These are phyloP conservation scores for Scaptomyza parva DNA, from an alignment of 2,888 invertebrate species.

Conservation along the genomic window DNA sequence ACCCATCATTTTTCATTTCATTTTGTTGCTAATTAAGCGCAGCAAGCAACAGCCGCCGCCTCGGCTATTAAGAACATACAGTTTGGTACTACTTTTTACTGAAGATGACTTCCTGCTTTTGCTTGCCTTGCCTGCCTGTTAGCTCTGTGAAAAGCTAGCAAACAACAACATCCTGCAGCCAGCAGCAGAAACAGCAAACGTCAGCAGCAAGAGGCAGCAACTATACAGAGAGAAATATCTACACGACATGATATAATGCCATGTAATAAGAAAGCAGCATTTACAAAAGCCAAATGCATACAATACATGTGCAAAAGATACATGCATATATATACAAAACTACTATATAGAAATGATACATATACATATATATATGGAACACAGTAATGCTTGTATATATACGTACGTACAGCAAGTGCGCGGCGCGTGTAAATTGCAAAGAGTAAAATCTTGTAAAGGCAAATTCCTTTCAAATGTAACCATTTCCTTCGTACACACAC, in stretches of 20 bases:
- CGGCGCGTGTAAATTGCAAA: conserved; percentile 81
- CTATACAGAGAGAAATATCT: conserved; percentile 4
- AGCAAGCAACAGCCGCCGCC: conserved; percentile 15
- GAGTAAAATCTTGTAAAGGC: conserved; percentile 81
- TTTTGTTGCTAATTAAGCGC: conserved; percentile 46
- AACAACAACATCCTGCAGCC: conserved; percentile 61
- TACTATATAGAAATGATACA: conserved; percentile 19
- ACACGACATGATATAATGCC: conserved; percentile 70
- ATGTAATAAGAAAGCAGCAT: conserved; percentile 78
- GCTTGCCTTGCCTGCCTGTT: conserved; percentile 34
- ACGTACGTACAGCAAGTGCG: conserved; percentile 44
- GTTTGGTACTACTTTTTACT: conserved; percentile 28
- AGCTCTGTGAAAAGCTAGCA: conserved; percentile 26
- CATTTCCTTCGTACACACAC: conserved; percentile 59
- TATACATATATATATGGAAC: conserved; percentile 8
- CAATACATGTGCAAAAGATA: conserved; percentile 51
- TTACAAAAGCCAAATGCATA: conserved; percentile 76
- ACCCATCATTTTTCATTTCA: neutral
- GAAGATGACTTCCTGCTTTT: conserved; percentile 42
- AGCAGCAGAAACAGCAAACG: conserved; percentile 42
- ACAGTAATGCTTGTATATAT: neutral
- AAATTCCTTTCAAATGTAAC: conserved; percentile 81
- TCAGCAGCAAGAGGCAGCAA: conserved; percentile 44
- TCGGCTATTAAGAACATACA: conserved; percentile 20
- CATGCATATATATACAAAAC: conserved; percentile 9